phyloP scores from a whole-genome alignment of 2,113 vertebrate species.

The Etheostoma cragini region DNA sequence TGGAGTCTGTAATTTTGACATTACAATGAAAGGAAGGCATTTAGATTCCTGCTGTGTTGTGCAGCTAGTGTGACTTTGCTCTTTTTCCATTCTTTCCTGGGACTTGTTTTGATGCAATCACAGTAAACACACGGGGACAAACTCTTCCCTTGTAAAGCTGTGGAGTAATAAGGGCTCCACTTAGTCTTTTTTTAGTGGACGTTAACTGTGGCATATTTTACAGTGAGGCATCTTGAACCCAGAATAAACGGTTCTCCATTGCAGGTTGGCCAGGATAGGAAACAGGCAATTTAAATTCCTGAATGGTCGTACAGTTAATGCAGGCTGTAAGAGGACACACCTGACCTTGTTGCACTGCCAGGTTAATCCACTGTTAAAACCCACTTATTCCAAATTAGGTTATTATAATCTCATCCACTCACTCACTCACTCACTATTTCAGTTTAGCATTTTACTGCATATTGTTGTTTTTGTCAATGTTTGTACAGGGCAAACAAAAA shows the following conservation, averaged over 20 bases:
- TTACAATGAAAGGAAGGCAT: constrained; percentile 11
- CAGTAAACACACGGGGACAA: constrained; percentile 40
- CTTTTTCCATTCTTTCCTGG: constrained; percentile 16
- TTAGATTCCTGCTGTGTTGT: constrained; percentile 35
- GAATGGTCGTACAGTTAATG: constrained; percentile 34
- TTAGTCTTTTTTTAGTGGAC: neutral
- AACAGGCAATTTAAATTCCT: constrained; percentile 15
- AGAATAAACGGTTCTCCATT: neutral
- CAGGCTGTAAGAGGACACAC: constrained; percentile 43
- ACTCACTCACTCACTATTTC: neutral
- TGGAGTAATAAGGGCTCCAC: neutral
- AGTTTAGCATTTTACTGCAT: neutral
- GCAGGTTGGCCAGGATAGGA: constrained; percentile 1
- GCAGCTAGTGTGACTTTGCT: constrained; percentile 44
- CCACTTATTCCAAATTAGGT: constrained; percentile 58
- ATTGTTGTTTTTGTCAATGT: neutral
- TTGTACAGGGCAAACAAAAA: neutral
- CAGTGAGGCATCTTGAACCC: neutral
- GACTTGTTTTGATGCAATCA: constrained; percentile 45
- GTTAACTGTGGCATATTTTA: neutral
- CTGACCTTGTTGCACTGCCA: constrained; percentile 47
- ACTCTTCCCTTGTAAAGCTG: neutral
- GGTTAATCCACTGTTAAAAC: constrained; percentile 69
- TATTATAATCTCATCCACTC: constrained; percentile 40
- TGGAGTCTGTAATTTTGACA: constrained; percentile 22